Evolutionary conservation across 2,113 vertebrate species (phyloP).

Genomic region (Balaeniceps rex): DNA sequence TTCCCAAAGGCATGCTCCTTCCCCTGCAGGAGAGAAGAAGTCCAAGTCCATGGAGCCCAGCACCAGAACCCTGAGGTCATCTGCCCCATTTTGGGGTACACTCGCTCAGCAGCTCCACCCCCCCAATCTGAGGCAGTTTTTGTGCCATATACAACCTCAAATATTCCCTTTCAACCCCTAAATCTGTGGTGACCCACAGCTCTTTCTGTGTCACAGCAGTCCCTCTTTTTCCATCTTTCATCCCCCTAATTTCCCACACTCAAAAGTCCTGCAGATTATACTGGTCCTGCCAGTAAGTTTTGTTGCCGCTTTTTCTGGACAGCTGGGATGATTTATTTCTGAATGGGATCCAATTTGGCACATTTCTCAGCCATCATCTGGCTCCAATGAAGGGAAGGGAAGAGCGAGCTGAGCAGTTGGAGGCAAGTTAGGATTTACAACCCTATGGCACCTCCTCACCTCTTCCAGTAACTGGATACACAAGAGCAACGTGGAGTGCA

Average conservation of each 20-base stretch:
- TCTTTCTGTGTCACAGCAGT: neutral
- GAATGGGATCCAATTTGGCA: neutral
- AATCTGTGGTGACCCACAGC: neutral
- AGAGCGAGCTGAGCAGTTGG: neutral
- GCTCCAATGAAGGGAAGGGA: neutral
- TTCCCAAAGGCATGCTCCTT: neutral
- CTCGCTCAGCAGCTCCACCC: neutral
- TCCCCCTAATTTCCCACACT: neutral
- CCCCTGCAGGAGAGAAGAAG: neutral
- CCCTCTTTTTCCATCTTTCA: neutral
- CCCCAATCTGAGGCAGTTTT: neutral
- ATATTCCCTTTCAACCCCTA: neutral
- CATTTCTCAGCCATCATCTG: neutral
- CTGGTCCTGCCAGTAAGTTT: neutral
- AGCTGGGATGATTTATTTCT: neutral
- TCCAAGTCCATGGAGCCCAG: neutral
- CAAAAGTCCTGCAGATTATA: neutral
- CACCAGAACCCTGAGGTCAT: neutral
- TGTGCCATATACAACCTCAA: neutral
- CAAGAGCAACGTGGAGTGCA: neutral
- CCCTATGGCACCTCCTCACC: neutral
- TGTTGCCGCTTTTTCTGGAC: neutral
- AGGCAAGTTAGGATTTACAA: constrained; percentile 17
- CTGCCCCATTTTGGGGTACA: neutral
- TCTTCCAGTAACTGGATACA: constrained; percentile 28